A percentile compares a stretch with the other conserved stretches of the same genome.
Conservation (phyloP, 1,140 invertebrate genomes). For the Saxidomus purpurata region DNA sequence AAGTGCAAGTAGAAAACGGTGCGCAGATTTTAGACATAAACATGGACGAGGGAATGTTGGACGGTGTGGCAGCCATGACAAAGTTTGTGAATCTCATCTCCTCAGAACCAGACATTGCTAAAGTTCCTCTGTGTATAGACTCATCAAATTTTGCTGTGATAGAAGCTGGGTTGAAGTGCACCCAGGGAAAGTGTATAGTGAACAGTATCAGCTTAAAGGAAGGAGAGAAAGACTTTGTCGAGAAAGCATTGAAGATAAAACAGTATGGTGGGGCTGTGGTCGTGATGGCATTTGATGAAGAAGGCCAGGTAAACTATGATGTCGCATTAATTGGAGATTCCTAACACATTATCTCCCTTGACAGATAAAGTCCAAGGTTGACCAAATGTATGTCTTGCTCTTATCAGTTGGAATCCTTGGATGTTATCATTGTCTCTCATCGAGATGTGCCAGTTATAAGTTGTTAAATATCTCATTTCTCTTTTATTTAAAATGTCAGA, state of each 20-base stretch:
- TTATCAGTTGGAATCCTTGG: too few species aligned
- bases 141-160: slow-evolving; percentile 89
- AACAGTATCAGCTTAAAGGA: slow-evolving; percentile 90
- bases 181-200: slow-evolving; percentile 90
- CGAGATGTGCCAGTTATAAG: too few species aligned
- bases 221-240: slow-evolving; percentile 88
- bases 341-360: too few species aligned
- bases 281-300: slow-evolving; percentile 87
- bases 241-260: slow-evolving; percentile 87
- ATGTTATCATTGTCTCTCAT: too few species aligned
- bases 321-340: too few species aligned
- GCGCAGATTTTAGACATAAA: slow-evolving; percentile 90
- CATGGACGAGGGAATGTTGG: slow-evolving; percentile 90
- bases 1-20: slow-evolving; percentile 89
- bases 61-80: slow-evolving; percentile 88
- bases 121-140: slow-evolving; percentile 89
- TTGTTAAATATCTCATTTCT: too few species aligned
- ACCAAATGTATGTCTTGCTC: too few species aligned
- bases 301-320: slow-evolving; percentile 88
- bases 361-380: too few species aligned
- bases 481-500: too few species aligned
- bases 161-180: slow-evolving; percentile 89
- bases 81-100: slow-evolving; percentile 89
- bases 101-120: slow-evolving; percentile 89
- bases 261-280: slow-evolving; percentile 90